Conservation (phyloP, 2,888 invertebrate species). For the Ectemnius continuus region DNA sequence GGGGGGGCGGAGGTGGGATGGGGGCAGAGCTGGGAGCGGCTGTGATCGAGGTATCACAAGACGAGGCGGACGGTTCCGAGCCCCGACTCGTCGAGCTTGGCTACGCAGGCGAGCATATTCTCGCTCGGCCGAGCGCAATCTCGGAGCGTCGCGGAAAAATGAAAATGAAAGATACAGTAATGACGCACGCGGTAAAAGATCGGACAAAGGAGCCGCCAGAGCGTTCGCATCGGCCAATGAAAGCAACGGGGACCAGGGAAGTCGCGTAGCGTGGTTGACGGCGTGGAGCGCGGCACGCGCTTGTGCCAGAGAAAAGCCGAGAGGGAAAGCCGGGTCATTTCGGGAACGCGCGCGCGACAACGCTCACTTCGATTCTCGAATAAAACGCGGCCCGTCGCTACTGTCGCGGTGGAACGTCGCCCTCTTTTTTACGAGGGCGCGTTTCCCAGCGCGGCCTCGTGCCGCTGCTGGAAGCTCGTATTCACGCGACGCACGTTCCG, state of each 20-base stretch:
- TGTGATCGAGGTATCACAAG: not conserved
- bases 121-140: constrained; percentile 12
- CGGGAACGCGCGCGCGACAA: constrained; percentile 36
- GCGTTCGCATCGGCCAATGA: constrained; percentile 35
- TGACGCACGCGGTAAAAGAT: constrained; percentile 33
- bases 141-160: constrained; percentile 6
- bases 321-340: constrained; percentile 39
- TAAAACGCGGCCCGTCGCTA: constrained; percentile 36
- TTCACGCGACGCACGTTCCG: constrained; percentile 46
- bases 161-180: constrained; percentile 31
- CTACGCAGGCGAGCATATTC: not conserved
- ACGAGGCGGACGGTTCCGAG: not conserved
- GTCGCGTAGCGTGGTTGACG: not conserved
- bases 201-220: constrained; percentile 46
- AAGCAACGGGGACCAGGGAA: constrained; percentile 17
- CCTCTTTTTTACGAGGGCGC: constrained; percentile 21
- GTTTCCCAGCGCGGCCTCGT: constrained; percentile 7
- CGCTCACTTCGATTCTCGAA: constrained; percentile 56
- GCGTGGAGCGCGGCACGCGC: too few species aligned
- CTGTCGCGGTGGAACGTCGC: not conserved
- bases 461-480: constrained; percentile 27
- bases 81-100: not conserved
- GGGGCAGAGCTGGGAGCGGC: not conserved
- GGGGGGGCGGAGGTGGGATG: too few species aligned
- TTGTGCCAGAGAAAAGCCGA: not conserved